A percentile compares a stretch with the other conserved stretches of the same genome.
phyloP scores from a whole-genome alignment of 2,797 vertebrate species.

The Cottoperca gobio region DNA sequence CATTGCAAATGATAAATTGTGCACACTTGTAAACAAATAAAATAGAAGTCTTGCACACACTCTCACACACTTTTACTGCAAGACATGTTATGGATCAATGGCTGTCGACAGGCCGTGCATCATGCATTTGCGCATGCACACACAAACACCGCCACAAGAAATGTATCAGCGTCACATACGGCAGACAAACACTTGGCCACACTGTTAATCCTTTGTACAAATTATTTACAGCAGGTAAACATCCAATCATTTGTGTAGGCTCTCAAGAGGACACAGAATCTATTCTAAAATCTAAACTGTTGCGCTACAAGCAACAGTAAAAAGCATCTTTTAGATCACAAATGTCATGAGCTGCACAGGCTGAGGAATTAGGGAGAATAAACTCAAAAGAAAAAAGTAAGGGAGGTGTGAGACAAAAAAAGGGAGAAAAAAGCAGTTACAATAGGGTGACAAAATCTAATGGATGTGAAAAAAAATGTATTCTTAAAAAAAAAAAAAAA shows the following conservation, averaged over 20 bases:
- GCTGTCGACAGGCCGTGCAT: constrained; percentile 52
- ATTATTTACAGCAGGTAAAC: constrained; percentile 61
- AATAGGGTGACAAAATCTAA: background rate
- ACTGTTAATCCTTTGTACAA: constrained; percentile 41
- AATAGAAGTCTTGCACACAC: background rate
- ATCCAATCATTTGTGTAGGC: constrained; percentile 13
- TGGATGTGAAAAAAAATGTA: background rate
- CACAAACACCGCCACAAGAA: constrained; percentile 32
- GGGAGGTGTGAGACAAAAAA: background rate
- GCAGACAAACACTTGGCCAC: constrained; percentile 24
- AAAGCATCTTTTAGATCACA: background rate
- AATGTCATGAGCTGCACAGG: background rate
- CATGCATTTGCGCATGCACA: constrained; percentile 28
- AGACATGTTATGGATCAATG: constrained; percentile 49
- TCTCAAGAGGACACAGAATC: background rate
- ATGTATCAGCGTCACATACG: constrained; percentile 4
- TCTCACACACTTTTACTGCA: constrained; percentile 16
- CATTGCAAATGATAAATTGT: background rate
- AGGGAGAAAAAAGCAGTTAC: background rate
- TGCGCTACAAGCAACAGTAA: background rate
- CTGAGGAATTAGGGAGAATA: no score
- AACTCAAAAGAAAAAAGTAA: background rate
- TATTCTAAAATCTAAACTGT: background rate
- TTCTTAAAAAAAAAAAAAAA: background rate
- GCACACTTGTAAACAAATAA: background rate